phyloP scores from a whole-genome alignment of 2,113 vertebrate species.

The Alouatta palliata region DNA sequence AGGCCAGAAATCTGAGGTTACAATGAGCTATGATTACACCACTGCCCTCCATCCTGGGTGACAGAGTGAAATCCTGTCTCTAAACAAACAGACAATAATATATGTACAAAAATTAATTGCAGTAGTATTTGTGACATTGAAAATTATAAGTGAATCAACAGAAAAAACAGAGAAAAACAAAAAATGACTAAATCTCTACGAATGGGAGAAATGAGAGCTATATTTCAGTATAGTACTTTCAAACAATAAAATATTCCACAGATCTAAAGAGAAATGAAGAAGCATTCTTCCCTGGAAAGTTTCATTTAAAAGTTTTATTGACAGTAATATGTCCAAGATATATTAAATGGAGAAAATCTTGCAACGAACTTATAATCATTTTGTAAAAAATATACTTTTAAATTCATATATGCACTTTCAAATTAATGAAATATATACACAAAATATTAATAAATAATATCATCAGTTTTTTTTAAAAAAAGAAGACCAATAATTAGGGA shows the following conservation, averaged over 20 bases:
- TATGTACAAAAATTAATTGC: slow-evolving; percentile 9
- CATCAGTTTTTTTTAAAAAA: too few species aligned
- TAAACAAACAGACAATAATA: too few species aligned
- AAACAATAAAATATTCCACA: slow-evolving; percentile 11
- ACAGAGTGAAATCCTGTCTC: too few species aligned
- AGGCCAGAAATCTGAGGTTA: too few species aligned
- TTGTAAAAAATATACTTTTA: neutral
- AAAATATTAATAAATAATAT: neutral
- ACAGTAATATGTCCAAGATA: slow-evolving; percentile 2
- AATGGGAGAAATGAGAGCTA: neutral
- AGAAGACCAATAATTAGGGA: too few species aligned
- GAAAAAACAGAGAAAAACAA: neutral
- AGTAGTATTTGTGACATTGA: neutral
- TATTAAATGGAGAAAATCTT: neutral
- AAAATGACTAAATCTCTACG: neutral
- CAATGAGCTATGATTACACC: too few species aligned
- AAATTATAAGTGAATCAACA: neutral
- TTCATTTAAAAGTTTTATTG: neutral
- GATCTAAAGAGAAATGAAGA: slow-evolving; percentile 8
- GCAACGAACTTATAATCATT: neutral
- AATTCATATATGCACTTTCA: neutral
- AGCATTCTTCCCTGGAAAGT: neutral
- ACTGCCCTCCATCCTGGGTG: too few species aligned
- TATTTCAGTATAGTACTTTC: neutral
- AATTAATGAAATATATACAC: slow-evolving; percentile 23